phyloP scores from a whole-genome alignment of 2,113 vertebrate genomes.

The Poeciliopsis prolifica region DNA sequence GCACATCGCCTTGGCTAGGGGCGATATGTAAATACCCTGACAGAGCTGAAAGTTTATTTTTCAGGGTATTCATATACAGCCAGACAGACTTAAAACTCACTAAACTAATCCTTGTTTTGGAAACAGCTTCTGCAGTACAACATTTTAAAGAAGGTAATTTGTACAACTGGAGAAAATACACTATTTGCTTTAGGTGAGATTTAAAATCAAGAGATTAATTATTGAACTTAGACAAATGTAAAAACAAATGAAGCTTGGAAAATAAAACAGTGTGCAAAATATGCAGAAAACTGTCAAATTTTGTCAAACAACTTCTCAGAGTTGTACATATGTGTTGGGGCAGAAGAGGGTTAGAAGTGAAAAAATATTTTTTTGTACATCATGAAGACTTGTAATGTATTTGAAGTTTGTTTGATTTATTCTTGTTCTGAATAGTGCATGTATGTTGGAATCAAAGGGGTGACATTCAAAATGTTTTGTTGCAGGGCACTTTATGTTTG shows the following conservation, averaged over 20 bases:
- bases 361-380: too few species aligned
- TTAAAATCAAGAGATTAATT: background rate
- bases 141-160: background rate
- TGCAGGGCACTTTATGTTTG: too few species aligned
- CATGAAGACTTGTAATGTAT: too few species aligned
- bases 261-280: background rate
- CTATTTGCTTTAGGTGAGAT: slow-evolving; percentile 1
- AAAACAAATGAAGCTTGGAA: background rate
- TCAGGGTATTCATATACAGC: background rate
- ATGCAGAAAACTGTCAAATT: too few species aligned
- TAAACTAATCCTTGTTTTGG: slow-evolving; percentile 14
- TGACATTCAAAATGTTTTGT: too few species aligned
- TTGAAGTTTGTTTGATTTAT: too few species aligned
- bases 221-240: slow-evolving; percentile 10
- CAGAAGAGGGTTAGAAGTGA: too few species aligned
- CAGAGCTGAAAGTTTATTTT: background rate
- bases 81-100: slow-evolving; percentile 5
- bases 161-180: slow-evolving; percentile 12
- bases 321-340: too few species aligned
- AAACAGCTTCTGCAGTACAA: background rate
- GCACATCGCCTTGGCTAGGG: slow-evolving; percentile 5
- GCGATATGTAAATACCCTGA: slow-evolving; percentile 12
- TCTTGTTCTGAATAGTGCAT: too few species aligned
- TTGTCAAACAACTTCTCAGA: too few species aligned
- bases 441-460: too few species aligned